phyloP scores from a whole-genome alignment of 2,888 invertebrate genomes.

The Conomelus anceps region DNA sequence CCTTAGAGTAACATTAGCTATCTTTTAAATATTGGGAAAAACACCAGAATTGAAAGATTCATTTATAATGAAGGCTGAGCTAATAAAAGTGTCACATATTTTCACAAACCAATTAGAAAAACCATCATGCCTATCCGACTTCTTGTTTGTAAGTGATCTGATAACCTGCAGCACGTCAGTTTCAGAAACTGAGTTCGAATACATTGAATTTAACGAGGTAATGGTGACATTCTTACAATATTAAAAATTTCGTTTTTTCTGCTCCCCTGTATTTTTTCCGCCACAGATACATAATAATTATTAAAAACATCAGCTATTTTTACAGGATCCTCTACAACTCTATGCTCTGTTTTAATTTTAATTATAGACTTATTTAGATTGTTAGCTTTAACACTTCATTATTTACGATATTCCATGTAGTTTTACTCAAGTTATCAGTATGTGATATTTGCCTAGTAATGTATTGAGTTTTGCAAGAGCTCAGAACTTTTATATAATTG shows the following conservation, averaged over 20 bases:
- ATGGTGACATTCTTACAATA: neutral
- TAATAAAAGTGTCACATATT: neutral
- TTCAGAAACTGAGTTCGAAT: neutral
- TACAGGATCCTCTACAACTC: neutral
- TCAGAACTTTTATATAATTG: too few species aligned
- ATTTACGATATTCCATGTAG: neutral
- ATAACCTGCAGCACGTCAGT: neutral
- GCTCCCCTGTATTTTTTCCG: neutral
- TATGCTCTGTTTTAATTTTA: neutral
- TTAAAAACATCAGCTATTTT: too few species aligned
- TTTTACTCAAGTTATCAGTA: neutral
- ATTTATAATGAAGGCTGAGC: neutral
- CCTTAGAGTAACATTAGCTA: too few species aligned
- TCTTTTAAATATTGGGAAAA: neutral
- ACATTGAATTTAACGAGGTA: neutral
- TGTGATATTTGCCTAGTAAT: too few species aligned
- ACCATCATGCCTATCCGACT: neutral
- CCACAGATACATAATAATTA: neutral
- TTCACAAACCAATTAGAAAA: neutral
- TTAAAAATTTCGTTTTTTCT: neutral
- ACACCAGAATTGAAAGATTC: neutral
- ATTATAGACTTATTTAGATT: neutral
- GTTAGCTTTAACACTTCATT: neutral
- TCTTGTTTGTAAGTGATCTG: neutral
- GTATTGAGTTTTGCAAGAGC: too few species aligned